phyloP scores from a whole-genome alignment of 2,888 invertebrate species.

The Nudaria mundana region DNA sequence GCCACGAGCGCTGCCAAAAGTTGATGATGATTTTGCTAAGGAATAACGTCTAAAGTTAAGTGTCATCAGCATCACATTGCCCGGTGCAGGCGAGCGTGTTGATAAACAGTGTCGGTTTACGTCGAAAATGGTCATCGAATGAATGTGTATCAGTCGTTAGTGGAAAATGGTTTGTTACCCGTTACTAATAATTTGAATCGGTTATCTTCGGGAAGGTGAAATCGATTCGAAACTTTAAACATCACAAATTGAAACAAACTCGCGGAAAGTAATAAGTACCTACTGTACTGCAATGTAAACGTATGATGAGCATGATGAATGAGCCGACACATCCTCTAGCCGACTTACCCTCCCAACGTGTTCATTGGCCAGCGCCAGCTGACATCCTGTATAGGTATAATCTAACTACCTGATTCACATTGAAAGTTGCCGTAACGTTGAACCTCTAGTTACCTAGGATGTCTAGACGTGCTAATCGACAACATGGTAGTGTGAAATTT shows the following conservation, averaged over 20 bases:
- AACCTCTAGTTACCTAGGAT: too few relatives aligned
- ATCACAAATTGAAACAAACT: too few relatives aligned
- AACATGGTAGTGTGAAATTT: too few relatives aligned
- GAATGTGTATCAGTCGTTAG: slow-evolving; percentile 37
- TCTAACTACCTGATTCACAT: too few relatives aligned
- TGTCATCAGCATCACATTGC: slow-evolving; percentile 32
- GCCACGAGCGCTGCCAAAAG: slow-evolving; percentile 47
- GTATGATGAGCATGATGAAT: too few relatives aligned
- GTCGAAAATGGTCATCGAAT: slow-evolving; percentile 45
- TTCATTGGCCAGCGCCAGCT: slow-evolving; percentile 48
- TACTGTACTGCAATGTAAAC: slow-evolving; percentile 17
- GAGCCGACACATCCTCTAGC: slow-evolving; percentile 15
- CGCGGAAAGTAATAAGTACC: slow-evolving; percentile 25
- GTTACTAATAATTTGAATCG: slow-evolving; percentile 52
- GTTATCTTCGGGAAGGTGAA: slow-evolving; percentile 46
- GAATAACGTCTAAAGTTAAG: slow-evolving; percentile 51
- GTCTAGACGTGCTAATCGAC: too few relatives aligned
- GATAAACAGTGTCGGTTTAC: slow-evolving; percentile 76
- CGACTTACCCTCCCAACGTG: slow-evolving; percentile 20
- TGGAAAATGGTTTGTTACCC: slow-evolving; percentile 49
- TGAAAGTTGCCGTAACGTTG: too few relatives aligned
- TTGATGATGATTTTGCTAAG: slow-evolving; percentile 49
- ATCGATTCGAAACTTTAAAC: slow-evolving; percentile 44
- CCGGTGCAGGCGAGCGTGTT: slow-evolving; percentile 52
- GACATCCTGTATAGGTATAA: slow-evolving; percentile 64